Conservation (phyloP, 2,888 invertebrate genomes). For the Protodeltote pygarga region DNA sequence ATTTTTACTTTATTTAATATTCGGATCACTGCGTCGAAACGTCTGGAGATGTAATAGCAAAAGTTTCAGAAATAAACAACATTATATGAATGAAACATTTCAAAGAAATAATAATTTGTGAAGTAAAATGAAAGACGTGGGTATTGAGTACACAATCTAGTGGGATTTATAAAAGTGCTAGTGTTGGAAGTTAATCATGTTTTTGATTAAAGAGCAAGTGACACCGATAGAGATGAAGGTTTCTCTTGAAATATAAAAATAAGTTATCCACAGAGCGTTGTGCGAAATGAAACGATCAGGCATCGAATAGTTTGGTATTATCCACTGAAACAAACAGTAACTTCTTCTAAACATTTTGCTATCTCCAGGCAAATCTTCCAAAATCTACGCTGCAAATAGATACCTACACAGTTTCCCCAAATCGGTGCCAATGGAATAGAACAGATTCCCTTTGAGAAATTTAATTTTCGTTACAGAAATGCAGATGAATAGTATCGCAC, state of each 20-base stretch:
- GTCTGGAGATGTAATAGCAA: conserved; percentile 7
- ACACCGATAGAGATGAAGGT: too few species aligned
- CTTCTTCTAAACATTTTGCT: conserved; percentile 4
- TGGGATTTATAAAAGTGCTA: not conserved
- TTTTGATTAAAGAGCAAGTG: too few species aligned
- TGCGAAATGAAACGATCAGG: too few species aligned
- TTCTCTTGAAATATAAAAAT: too few species aligned
- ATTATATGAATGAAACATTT: conserved; percentile 2
- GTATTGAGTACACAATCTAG: not conserved
- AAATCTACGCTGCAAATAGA: conserved; percentile 11
- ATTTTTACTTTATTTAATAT: conserved; percentile 1
- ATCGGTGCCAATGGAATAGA: conserved; percentile 19
- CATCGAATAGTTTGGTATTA: too few species aligned
- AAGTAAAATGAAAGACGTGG: not conserved
- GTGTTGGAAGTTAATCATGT: too few species aligned
- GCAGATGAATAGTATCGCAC: conserved; percentile 37
- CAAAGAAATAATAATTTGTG: conserved; percentile 9
- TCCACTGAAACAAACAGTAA: not conserved
- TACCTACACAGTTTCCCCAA: conserved; percentile 19
- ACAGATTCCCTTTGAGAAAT: conserved; percentile 10
- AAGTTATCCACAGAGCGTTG: too few species aligned
- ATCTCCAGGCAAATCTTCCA: conserved; percentile 1
- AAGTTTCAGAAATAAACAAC: conserved; percentile 17
- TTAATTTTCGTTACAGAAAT: conserved; percentile 22
- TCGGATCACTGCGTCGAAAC: conserved; percentile 12